Evolutionary conservation across 2,113 vertebrate genomes (phyloP).

Genomic region (Chunga burmeisteri): DNA sequence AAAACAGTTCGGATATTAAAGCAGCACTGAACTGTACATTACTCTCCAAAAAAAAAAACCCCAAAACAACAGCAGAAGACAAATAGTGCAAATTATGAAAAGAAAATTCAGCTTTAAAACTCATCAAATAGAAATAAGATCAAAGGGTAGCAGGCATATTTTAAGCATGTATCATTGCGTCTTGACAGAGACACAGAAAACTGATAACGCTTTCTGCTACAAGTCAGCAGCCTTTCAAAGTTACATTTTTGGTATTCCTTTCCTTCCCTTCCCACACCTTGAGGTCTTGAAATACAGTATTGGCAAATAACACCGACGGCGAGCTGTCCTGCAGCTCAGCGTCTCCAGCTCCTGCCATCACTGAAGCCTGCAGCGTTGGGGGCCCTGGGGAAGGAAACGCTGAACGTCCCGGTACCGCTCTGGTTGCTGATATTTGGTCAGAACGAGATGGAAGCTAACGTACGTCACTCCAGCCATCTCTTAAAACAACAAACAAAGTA

Average conservation of each 20-base stretch:
- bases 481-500: fast-evolving
- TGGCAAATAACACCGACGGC: fast-evolving
- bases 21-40: not conserved
- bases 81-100: not conserved
- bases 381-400: fast-evolving
- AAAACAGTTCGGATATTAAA: not conserved
- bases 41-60: too few species aligned
- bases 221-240: not conserved
- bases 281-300: fast-evolving
- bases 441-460: fast-evolving
- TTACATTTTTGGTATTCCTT: not conserved
- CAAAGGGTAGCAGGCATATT: not conserved
- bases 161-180: fast-evolving
- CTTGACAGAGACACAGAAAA: not conserved
- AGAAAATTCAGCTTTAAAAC: not conserved
- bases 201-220: not conserved
- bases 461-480: fast-evolving
- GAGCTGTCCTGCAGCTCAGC: not conserved
- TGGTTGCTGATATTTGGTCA: fast-evolving
- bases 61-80: not conserved
- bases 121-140: not conserved
- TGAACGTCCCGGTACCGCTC: fast-evolving
- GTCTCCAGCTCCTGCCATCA: not conserved
- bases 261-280: not conserved
- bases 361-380: fast-evolving